These are phyloP conservation scores for Cantharis rufa DNA, from an alignment of 2,888 invertebrate species.

Conservation along the genomic window DNA sequence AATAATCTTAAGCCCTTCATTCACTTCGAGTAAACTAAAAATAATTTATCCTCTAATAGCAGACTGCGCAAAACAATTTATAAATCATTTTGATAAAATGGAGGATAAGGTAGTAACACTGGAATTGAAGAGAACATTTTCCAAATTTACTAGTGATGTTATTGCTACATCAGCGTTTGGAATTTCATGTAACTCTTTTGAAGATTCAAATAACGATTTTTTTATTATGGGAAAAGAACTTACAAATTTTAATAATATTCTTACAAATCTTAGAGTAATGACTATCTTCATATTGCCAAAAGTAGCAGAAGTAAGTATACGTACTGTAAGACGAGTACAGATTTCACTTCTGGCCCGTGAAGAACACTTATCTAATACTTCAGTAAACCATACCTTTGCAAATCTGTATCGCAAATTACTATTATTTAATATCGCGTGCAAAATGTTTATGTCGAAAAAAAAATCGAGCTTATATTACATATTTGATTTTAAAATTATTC, in stretches of 20 bases:
- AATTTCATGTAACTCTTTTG: slow-evolving; percentile 58
- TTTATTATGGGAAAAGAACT: slow-evolving; percentile 57
- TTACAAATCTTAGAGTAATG: neutral
- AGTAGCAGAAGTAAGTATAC: neutral
- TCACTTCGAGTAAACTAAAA: slow-evolving; percentile 58
- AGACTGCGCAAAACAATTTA: slow-evolving; percentile 42
- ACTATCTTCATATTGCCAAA: neutral
- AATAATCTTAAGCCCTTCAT: slow-evolving; percentile 55
- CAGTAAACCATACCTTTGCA: too few species aligned
- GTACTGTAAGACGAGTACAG: too few species aligned
- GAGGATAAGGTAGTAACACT: slow-evolving; percentile 43
- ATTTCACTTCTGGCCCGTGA: too few species aligned
- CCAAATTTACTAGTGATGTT: slow-evolving; percentile 57
- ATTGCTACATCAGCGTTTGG: slow-evolving; percentile 59
- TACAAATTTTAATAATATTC: slow-evolving; percentile 48
- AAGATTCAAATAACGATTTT: slow-evolving; percentile 58
- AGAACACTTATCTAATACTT: too few species aligned
- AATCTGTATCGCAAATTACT: too few species aligned
- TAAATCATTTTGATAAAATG: slow-evolving; percentile 31
- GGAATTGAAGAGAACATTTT: slow-evolving; percentile 57
- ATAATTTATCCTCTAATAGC: slow-evolving; percentile 54
- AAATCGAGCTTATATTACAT: too few species aligned
- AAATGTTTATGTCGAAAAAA: too few species aligned
- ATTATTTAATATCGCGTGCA: too few species aligned
- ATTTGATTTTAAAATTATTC: too few species aligned